Base-by-base conservation (phyloP, 1,140 invertebrate genomes). In the Armadillidium nasatum region DNA sequence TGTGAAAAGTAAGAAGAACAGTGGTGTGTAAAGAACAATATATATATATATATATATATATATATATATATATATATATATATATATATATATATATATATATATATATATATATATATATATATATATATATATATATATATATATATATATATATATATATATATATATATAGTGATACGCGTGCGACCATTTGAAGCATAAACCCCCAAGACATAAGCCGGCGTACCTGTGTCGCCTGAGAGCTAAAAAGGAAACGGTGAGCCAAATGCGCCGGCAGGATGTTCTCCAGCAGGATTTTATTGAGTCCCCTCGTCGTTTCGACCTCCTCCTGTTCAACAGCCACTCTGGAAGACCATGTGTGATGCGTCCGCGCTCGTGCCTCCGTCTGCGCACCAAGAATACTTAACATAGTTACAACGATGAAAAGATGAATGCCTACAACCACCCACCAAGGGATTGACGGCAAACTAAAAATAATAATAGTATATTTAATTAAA, bases 201-300 rank as follows among this genome's bases (percentile, higher is more conserved):
- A n/a, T n/a, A n/a, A n/a, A n/a, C n/a, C n/a, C n/a, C n/a, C n/a
- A n/a, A n/a, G n/a, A n/a, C n/a, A n/a, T n/a, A n/a, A n/a, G n/a
- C n/a, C n/a, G n/a, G n/a, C 33, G 50, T 4, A 87, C 87, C 76
- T 89, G 77, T 86, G 1, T 87, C 88, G 4, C 75, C 73, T 87
- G 86, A 87, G 77, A 78, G 0, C 44, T 70, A 4, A 78, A 73
- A 11, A 99, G 86, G 85, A 97, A 99, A 84, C 97, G 93, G 78
- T 95, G 91, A 0, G 96, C 96, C 0, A 99, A 96, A 84, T 98
- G 95, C 77, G 93, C 93, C 4, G 97, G 97, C 43, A 99, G 86
- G 82, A 99, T 98, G 81, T 99, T 99, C 86, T 98, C 95, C 68
- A 99, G 85, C 3, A 99, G 88, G 90, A 88, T 83, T 87, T 96